These are phyloP conservation scores for Thecocarcelia acutangulata DNA, from an alignment of 2,888 invertebrate genomes.

Conservation along the genomic window DNA sequence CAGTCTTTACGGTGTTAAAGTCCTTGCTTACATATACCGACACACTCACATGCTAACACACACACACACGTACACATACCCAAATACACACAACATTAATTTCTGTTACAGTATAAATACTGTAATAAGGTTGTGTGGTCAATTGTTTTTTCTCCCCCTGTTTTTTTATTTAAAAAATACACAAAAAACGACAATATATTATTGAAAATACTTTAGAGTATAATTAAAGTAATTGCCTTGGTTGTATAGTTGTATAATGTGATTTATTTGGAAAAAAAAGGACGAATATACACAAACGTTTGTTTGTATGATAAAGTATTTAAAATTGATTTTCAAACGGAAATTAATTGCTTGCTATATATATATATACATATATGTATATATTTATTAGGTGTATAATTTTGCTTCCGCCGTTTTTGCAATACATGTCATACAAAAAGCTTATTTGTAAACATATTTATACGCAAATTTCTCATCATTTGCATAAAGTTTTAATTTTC, in stretches of 20 bases:
- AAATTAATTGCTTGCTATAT: slow-evolving; percentile 64
- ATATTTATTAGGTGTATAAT: too few relatives aligned
- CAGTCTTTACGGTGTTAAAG: slow-evolving; percentile 51
- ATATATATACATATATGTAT: slow-evolving; percentile 24
- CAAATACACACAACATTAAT: slow-evolving; percentile 52
- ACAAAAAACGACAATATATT: slow-evolving; percentile 41
- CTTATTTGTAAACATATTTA: too few relatives aligned
- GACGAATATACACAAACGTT: slow-evolving; percentile 28
- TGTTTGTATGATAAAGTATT: slow-evolving; percentile 48
- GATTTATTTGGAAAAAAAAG: slow-evolving; percentile 52
- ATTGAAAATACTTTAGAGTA: slow-evolving; percentile 67
- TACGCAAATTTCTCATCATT: too few relatives aligned
- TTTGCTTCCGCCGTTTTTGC: too few relatives aligned
- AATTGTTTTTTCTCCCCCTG: slow-evolving; percentile 49
- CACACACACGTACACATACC: neutral
- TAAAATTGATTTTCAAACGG: slow-evolving; percentile 67
- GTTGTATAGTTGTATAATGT: slow-evolving; percentile 58
- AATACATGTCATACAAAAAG: too few relatives aligned
- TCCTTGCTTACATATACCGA: neutral
- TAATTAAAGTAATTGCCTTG: slow-evolving; percentile 70
- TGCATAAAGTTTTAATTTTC: too few relatives aligned
- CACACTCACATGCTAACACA: too few relatives aligned
- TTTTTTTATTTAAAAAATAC: slow-evolving; percentile 42
- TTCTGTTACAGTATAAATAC: slow-evolving; percentile 59
- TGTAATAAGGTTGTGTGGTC: slow-evolving; percentile 64